Evolutionary conservation across 2,113 vertebrate species (phyloP).

Genomic region (Lagopus muta): DNA sequence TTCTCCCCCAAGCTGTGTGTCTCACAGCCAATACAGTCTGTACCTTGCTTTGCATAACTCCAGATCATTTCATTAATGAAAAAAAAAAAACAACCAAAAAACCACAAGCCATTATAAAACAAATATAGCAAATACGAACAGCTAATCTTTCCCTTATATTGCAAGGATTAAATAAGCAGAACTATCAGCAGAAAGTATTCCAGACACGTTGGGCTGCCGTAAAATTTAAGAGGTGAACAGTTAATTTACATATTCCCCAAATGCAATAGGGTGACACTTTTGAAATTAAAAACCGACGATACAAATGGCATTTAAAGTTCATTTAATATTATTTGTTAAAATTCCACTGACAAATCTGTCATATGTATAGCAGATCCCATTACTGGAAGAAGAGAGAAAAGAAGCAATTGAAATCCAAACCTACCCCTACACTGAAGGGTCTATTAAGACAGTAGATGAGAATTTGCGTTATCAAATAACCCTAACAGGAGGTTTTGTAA

Average conservation of each 20-base stretch:
- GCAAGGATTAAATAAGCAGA: slow-evolving; percentile 61
- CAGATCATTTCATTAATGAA: slow-evolving; percentile 50
- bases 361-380: slow-evolving; percentile 36
- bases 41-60: slow-evolving; percentile 32
- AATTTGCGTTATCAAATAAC: slow-evolving; percentile 61
- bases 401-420: slow-evolving; percentile 48
- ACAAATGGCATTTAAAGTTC: slow-evolving; percentile 66
- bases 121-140: slow-evolving; percentile 17
- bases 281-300: slow-evolving; percentile 66
- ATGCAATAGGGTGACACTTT: slow-evolving; percentile 56
- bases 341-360: slow-evolving; percentile 50
- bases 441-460: slow-evolving; percentile 55
- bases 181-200: slow-evolving; percentile 48
- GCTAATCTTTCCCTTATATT: slow-evolving; percentile 47
- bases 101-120: slow-evolving; percentile 7
- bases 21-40: background rate
- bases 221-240: slow-evolving; percentile 45
- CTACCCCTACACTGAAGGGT: background rate
- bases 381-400: background rate
- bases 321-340: slow-evolving; percentile 63
- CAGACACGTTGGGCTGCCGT: slow-evolving; percentile 42
- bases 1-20: background rate
- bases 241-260: slow-evolving; percentile 50
- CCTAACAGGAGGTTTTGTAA: slow-evolving; percentile 59
- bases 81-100: background rate